Conservation (phyloP, 2,113 vertebrate genomes). For the Cariama cristata region DNA sequence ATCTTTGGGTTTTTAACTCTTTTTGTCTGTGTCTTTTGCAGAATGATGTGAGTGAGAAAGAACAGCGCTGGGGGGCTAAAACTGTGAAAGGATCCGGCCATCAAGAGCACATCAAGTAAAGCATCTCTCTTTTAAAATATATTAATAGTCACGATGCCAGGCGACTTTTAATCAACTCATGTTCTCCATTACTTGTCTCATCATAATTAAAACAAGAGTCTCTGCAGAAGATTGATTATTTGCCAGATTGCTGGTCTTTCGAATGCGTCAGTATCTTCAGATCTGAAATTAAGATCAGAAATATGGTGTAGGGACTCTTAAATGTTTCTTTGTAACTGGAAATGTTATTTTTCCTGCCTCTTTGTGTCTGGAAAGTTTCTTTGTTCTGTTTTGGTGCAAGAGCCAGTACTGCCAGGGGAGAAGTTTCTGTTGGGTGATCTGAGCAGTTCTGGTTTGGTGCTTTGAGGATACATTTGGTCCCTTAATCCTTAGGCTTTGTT, state of each 20-base stretch:
- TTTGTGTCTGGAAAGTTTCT: not conserved
- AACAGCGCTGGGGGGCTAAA: conserved; percentile 97
- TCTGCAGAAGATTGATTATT: not conserved
- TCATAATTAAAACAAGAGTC: conserved; percentile 30
- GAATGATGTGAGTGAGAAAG: conserved; percentile 96
- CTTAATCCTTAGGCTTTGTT: not conserved
- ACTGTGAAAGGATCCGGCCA: conserved; percentile 94
- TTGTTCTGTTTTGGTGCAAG: not conserved
- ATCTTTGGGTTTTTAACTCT: not conserved
- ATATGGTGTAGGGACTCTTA: not conserved
- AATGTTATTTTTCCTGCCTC: not conserved
- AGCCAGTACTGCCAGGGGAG: not conserved
- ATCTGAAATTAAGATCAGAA: not conserved
- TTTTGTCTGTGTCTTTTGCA: conserved; percentile 47
- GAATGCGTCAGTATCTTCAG: not conserved
- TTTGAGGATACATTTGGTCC: not conserved
- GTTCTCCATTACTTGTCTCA: not conserved
- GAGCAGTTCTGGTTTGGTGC: not conserved
- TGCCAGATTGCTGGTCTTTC: not conserved
- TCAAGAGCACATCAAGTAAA: conserved; percentile 96
- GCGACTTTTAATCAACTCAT: not conserved
- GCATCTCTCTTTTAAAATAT: not conserved
- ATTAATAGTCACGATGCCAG: not conserved
- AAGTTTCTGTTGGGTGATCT: not conserved
- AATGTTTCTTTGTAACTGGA: not conserved